Conservation (phyloP, 1,140 invertebrate species). For the Achatina immaculata region DNA sequence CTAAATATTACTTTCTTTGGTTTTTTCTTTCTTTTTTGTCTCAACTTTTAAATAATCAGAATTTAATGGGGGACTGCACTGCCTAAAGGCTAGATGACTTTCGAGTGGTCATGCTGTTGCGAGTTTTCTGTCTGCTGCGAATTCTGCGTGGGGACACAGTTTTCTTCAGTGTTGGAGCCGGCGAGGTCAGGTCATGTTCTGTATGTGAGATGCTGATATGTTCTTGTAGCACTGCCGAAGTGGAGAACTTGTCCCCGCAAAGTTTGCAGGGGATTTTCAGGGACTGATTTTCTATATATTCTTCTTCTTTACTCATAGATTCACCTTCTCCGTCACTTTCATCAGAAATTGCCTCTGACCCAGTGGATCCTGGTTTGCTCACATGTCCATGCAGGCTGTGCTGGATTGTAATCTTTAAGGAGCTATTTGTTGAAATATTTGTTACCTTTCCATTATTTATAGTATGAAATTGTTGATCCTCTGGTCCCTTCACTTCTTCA, state of each 20-base stretch:
- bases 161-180: neutral
- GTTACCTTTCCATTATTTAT: conserved; percentile 11
- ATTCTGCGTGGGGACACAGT: neutral
- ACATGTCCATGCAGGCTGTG: conserved; percentile 15
- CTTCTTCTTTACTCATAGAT: neutral
- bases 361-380: conserved; percentile 30
- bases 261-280: neutral
- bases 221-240: conserved; percentile 11
- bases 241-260: conserved; percentile 30
- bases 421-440: neutral
- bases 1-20: too few relatives aligned
- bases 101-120: neutral
- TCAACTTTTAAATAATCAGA: too few relatives aligned
- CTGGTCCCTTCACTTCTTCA: conserved; percentile 6
- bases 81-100: neutral
- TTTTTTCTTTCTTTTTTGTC: too few relatives aligned
- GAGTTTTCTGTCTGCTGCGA: conserved; percentile 19
- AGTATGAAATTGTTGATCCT: neutral
- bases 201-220: conserved; percentile 24
- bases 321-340: conserved; percentile 20
- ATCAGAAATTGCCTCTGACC: conserved; percentile 26
- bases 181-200: neutral
- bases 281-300: neutral
- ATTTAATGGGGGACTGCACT: too few relatives aligned
- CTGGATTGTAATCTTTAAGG: conserved; percentile 22